phyloP scores from a whole-genome alignment of 35 echinoderm and acorn worm genomes.

The Apostichopus californicus region DNA sequence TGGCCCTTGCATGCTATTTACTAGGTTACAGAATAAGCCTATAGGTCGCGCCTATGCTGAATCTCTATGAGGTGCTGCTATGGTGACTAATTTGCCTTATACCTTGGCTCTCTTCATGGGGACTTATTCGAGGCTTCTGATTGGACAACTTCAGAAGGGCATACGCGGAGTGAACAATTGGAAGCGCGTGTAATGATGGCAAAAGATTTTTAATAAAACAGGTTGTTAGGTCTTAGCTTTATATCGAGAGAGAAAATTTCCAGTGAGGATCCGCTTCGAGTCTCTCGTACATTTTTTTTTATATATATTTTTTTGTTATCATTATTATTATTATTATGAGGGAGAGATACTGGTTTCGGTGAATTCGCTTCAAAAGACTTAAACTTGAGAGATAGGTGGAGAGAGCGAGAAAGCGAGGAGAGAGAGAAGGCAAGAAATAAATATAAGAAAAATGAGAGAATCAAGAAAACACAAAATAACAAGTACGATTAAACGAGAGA shows the following conservation, averaged over 20 bases:
- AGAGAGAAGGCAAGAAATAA: no score
- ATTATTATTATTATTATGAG: neutral
- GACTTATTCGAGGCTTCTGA: constrained; percentile 24
- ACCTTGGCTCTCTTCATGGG: constrained; percentile 21
- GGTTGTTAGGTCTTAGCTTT: constrained; percentile 40
- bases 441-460: no score
- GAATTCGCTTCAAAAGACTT: no score
- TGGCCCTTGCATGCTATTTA: constrained; percentile 45
- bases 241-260: constrained; percentile 15
- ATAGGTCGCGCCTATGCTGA: constrained; percentile 46
- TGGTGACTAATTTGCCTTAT: constrained; percentile 53
- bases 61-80: constrained; percentile 30
- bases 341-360: constrained; percentile 35
- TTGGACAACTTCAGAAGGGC: constrained; percentile 37
- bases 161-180: constrained; percentile 53
- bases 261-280: constrained; percentile 2
- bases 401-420: no score
- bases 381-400: no score
- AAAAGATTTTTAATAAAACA: constrained; percentile 59
- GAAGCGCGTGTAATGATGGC: constrained; percentile 45
- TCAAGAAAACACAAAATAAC: no score
- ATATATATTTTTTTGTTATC: neutral
- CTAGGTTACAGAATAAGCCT: constrained; percentile 56
- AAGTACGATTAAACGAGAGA: no score
- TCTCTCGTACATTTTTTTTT: neutral